Evolutionary conservation across 92 coral and sea anemone species (phyloP).

Genomic region (Epizoanthus illoricatus): DNA sequence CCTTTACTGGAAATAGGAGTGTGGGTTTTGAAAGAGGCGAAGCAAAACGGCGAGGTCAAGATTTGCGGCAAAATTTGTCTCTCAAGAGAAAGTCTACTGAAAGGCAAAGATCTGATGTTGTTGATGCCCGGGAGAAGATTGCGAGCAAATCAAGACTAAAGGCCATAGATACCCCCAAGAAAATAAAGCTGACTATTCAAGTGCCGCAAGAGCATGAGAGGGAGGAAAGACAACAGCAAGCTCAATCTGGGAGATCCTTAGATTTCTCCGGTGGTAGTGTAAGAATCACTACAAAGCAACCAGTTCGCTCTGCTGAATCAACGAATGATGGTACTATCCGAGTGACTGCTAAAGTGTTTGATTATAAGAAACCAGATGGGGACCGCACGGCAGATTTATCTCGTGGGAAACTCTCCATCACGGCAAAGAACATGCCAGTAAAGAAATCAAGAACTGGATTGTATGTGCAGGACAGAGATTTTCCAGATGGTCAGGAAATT

Average conservation of each 20-base stretch:
- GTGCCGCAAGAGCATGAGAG: conserved; percentile 5
- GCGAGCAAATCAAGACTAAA: conserved; percentile 36
- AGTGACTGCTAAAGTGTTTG: conserved; percentile 32
- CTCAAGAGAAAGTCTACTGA: conserved; percentile 24
- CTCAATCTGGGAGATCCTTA: conserved; percentile 29
- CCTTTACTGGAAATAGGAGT: conserved; percentile 1
- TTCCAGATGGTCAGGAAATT: conserved; percentile 26
- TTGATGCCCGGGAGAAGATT: conserved; percentile 76
- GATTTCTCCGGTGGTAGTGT: conserved; percentile 60
- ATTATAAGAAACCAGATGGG: conserved; percentile 42
- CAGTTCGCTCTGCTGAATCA: conserved; percentile 19
- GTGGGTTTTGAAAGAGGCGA: conserved; percentile 7
- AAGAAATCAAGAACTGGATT: neutral
- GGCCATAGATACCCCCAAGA: conserved; percentile 33
- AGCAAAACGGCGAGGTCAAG: conserved; percentile 19
- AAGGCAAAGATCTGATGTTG: conserved; percentile 12
- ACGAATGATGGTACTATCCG: conserved; percentile 17
- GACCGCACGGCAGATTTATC: conserved; percentile 32
- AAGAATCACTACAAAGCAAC: conserved; percentile 64
- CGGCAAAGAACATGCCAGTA: conserved; percentile 17
- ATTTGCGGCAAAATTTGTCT: conserved; percentile 33
- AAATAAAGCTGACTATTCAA: conserved; percentile 48
- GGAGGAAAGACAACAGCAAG: neutral
- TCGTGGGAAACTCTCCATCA: conserved; percentile 37
- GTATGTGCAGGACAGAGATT: neutral